These are phyloP conservation scores for Silvanus unidentatus DNA, from an alignment of 2,888 invertebrate genomes.

Conservation along the genomic window DNA sequence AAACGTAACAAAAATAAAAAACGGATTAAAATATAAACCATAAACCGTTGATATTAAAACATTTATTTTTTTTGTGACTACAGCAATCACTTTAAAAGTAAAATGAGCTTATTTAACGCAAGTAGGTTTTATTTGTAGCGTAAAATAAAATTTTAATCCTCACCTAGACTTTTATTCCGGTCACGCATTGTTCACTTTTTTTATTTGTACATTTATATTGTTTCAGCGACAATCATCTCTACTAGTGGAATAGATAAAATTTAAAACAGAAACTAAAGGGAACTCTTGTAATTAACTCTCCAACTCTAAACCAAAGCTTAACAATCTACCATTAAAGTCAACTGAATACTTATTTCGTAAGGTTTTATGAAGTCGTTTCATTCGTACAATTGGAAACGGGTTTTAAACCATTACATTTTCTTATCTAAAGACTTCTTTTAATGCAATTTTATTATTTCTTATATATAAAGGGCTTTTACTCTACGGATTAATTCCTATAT, in stretches of 20 bases:
- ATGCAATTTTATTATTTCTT: conserved; percentile 5
- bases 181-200: conserved; percentile 14
- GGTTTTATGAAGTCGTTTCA: conserved; percentile 32
- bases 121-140: too few relatives aligned
- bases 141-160: too few relatives aligned
- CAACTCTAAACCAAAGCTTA: conserved; percentile 33
- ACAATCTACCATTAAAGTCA: conserved; percentile 34
- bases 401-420: conserved; percentile 15
- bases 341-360: conserved; percentile 30
- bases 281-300: conserved; percentile 27
- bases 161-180: conserved; percentile 7
- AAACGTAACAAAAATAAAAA: too few relatives aligned
- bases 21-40: too few relatives aligned
- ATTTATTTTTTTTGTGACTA: too few relatives aligned
- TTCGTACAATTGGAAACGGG: conserved; percentile 28
- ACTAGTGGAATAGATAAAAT: conserved; percentile 22
- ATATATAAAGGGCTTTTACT: too few relatives aligned
- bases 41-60: too few relatives aligned
- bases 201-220: conserved; percentile 11
- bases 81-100: too few relatives aligned
- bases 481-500: too few relatives aligned
- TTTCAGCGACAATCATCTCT: too few relatives aligned
- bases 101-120: too few relatives aligned
- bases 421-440: conserved; percentile 8
- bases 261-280: conserved; percentile 19